Evolutionary conservation across 2,797 vertebrate species (phyloP).

Genomic region (Nyctalus aviator): DNA sequence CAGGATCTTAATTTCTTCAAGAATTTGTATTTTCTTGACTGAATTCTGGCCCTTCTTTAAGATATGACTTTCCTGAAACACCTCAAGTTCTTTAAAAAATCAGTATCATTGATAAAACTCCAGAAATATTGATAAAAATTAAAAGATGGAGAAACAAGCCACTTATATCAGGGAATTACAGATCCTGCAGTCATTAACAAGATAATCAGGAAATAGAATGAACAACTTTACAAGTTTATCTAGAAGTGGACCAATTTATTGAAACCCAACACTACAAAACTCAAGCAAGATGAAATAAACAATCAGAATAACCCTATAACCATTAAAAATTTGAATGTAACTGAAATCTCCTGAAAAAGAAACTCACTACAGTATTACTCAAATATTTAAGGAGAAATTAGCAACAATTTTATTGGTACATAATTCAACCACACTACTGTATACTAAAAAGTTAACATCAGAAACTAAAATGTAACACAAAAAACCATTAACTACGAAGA

Average conservation of each 20-base stretch:
- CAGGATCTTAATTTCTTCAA: background rate
- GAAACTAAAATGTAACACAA: background rate
- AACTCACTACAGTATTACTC: background rate
- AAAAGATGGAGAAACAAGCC: background rate
- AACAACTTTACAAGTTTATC: background rate
- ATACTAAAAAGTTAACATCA: conserved; percentile 5
- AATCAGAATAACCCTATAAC: background rate
- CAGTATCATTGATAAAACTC: background rate
- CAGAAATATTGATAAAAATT: background rate
- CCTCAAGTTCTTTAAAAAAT: background rate
- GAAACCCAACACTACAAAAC: background rate
- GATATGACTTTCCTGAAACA: background rate
- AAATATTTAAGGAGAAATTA: conserved; percentile 24
- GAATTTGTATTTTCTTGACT: conserved; percentile 27
- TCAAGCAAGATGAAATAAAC: background rate
- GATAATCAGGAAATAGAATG: background rate
- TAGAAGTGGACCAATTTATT: background rate
- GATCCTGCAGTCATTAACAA: background rate
- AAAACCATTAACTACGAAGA: background rate
- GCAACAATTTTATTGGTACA: background rate
- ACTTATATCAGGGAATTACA: background rate
- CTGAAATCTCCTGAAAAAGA: background rate
- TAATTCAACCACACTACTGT: background rate
- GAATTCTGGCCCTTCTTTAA: background rate
- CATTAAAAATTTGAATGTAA: background rate